Evolutionary conservation across 2,888 invertebrate species (phyloP), one percentile per base, ranked within the genome.

Genomic region (Proisotoma minuta): DNA sequence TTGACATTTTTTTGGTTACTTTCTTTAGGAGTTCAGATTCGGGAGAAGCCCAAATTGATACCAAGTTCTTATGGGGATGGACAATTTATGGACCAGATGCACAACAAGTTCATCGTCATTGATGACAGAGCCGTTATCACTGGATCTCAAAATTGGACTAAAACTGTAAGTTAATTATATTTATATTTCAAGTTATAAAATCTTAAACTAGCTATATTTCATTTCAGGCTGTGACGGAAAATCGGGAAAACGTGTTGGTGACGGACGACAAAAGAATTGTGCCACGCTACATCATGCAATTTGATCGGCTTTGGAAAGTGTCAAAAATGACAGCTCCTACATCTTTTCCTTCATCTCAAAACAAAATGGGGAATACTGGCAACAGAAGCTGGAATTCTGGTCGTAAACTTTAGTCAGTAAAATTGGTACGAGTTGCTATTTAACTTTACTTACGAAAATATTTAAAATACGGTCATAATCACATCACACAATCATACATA

Each of bases 81-180:
- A 15, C 2, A 22, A 2, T 39, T 24, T 5, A 2, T 54, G 27
- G 68, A 68, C 43, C 51, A 60, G 39, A 51, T 68, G 61, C 65
- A 68, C 26, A 49, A 68, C 28, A 68, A 65, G 34, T 68, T 63
- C 47, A 59, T 63, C 1, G 39, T 65, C 2, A 60, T 65, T 34
- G 68, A 68, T n/a, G 40, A 49, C 8, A 1, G 1, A 1, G 65
- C 61, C 1, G 49, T 56, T 1, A 3, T 68, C 2, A 22, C 40
- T 5, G 65, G 65, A 18, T 68, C 68, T 3, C 29, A 61, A 0
- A 68, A 68, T 40, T 68, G 68, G 65, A 65, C 68, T 8, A 5
- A 1, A 12, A 18, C 53, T 24, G 65, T 65, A 61, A 40, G 47
- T 43, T 18, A 15, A 8, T 20, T 34, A 28, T 28, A 5, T 52